These are phyloP conservation scores for Hymenochirus boettgeri DNA, from an alignment of 2,113 vertebrate genomes.

Conservation along the genomic window DNA sequence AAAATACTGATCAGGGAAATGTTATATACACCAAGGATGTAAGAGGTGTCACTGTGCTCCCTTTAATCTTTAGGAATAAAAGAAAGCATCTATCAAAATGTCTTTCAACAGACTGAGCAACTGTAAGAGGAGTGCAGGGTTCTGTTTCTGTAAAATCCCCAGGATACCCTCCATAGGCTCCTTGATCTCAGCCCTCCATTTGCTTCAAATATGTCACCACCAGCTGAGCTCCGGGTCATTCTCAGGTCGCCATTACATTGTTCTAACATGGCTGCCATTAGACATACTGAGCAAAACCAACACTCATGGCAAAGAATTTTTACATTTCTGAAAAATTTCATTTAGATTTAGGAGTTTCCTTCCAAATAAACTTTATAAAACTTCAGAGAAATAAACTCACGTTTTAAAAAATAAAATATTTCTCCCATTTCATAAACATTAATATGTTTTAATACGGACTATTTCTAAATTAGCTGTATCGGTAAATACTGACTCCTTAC, in stretches of 20 bases:
- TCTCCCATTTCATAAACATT: too few relatives aligned
- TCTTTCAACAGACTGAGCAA: slow-evolving; percentile 7
- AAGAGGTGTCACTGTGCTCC: not conserved
- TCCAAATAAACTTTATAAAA: too few relatives aligned
- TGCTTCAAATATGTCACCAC: slow-evolving; percentile 59
- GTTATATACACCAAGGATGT: not conserved
- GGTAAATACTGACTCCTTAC: too few relatives aligned
- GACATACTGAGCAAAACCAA: not conserved
- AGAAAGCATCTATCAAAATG: not conserved
- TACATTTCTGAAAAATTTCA: too few relatives aligned
- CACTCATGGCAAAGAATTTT: too few relatives aligned
- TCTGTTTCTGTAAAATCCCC: slow-evolving; percentile 14
- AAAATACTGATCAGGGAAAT: not conserved
- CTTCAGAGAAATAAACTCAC: too few relatives aligned
- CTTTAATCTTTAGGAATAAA: not conserved
- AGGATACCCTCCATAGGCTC: slow-evolving; percentile 29
- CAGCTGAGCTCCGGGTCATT: slow-evolving; percentile 69
- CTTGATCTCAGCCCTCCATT: slow-evolving; percentile 62
- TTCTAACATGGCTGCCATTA: slow-evolving; percentile 67
- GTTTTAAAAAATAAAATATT: too few relatives aligned
- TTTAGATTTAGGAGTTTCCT: too few relatives aligned
- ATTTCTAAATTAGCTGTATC: too few relatives aligned
- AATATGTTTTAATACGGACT: too few relatives aligned
- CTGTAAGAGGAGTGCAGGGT: slow-evolving; percentile 15
- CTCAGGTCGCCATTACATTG: slow-evolving; percentile 64